Evolutionary conservation across 1,140 invertebrate species (phyloP).

Genomic region (Bombus cullumanus): DNA sequence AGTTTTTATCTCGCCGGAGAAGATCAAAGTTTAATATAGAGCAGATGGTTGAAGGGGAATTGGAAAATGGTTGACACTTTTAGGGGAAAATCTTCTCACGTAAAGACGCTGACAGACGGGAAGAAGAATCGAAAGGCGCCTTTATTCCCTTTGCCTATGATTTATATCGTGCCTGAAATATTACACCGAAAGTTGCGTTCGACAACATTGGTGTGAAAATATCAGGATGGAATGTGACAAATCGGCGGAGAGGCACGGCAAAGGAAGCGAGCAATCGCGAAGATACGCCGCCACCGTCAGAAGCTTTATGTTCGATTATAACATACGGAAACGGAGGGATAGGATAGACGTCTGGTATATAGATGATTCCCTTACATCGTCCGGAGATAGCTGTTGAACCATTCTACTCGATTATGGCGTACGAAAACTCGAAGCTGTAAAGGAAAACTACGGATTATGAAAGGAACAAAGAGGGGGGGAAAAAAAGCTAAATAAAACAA

Average conservation of each 20-base stretch:
- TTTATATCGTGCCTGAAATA: background rate
- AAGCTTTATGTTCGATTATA: background rate
- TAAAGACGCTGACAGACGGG: background rate
- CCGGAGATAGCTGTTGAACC: background rate
- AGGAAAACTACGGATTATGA: background rate
- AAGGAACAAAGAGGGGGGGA: no score
- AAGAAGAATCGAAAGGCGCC: background rate
- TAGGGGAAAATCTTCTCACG: background rate
- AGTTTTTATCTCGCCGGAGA: background rate
- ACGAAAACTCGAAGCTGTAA: background rate
- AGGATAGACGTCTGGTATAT: background rate
- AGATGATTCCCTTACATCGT: background rate
- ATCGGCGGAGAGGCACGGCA: background rate
- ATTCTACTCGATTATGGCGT: background rate
- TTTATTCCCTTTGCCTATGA: background rate
- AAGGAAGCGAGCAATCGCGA: background rate
- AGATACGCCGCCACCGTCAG: background rate
- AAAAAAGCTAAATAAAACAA: background rate
- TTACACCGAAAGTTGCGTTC: conserved; percentile 13
- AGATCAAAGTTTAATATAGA: background rate
- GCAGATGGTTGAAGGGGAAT: background rate
- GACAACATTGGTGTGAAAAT: background rate
- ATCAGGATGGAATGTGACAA: no score
- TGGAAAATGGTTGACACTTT: background rate
- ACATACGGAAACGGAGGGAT: background rate